phyloP scores from a whole-genome alignment of 2,113 vertebrate genomes.

The Kryptolebias marmoratus region DNA sequence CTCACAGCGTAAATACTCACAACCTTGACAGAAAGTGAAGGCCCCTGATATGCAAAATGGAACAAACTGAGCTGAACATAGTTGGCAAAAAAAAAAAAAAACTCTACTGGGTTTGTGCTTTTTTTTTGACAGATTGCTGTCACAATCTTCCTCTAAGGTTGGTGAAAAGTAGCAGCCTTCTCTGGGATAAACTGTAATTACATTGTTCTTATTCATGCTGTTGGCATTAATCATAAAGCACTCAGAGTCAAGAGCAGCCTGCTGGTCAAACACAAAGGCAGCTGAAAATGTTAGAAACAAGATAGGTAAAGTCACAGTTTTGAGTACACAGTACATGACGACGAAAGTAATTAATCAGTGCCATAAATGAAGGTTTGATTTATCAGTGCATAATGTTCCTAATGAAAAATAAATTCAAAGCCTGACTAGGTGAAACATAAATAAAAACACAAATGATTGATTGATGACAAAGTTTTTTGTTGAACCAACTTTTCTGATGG shows the following conservation, averaged over 20 bases:
- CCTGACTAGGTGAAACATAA: too few relatives aligned
- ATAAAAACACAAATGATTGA: not conserved
- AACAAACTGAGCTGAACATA: slow-evolving; percentile 2
- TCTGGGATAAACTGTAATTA: slow-evolving; percentile 46
- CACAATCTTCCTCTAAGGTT: slow-evolving; percentile 5
- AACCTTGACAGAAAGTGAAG: slow-evolving; percentile 48
- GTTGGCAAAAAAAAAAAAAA: slow-evolving; percentile 12
- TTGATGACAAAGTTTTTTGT: too few relatives aligned
- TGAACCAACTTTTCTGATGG: too few relatives aligned
- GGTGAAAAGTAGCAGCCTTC: slow-evolving; percentile 20
- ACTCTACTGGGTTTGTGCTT: slow-evolving; percentile 1
- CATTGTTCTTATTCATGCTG: slow-evolving; percentile 17
- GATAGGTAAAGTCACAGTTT: not conserved
- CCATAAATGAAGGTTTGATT: not conserved
- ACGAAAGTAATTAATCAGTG: not conserved
- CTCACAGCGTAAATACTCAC: slow-evolving; percentile 31
- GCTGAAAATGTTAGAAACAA: not conserved
- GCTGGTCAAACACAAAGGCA: slow-evolving; percentile 15
- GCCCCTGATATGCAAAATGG: slow-evolving; percentile 22
- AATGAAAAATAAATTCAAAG: too few relatives aligned
- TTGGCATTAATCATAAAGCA: slow-evolving; percentile 44
- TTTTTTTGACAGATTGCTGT: slow-evolving; percentile 24
- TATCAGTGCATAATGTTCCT: not conserved
- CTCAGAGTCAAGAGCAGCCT: slow-evolving; percentile 10
- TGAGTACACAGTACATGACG: not conserved